phyloP scores from a whole-genome alignment of 1,140 invertebrate species.

The Sitodiplosis mosellana region DNA sequence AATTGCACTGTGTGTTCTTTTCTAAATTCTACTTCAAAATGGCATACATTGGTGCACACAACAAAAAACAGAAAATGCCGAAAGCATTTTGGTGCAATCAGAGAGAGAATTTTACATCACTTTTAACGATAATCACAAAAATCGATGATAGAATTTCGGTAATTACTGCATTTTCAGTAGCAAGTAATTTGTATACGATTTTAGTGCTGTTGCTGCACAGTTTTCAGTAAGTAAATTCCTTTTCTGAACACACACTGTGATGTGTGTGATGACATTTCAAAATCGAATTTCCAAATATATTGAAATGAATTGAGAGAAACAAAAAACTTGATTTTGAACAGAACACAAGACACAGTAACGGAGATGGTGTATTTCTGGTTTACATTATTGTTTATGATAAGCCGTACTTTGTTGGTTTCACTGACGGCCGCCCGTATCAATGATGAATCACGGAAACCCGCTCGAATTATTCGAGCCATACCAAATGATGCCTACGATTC shows the following conservation, averaged over 20 bases:
- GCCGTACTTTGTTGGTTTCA: background rate
- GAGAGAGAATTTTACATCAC: background rate
- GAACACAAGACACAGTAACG: background rate
- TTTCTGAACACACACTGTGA: background rate
- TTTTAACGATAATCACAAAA: background rate
- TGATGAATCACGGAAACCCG: conserved; percentile 1
- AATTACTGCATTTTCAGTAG: background rate
- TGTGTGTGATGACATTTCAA: too few relatives aligned
- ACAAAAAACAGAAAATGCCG: background rate
- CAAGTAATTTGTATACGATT: background rate
- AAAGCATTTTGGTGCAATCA: background rate
- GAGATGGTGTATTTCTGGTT: conserved; percentile 1
- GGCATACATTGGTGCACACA: too few relatives aligned
- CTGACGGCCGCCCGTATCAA: background rate
- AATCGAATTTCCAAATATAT: too few relatives aligned
- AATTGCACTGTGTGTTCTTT: too few relatives aligned
- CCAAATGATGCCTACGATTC: background rate
- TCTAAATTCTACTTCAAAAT: too few relatives aligned
- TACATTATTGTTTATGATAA: background rate
- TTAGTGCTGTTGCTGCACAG: conserved; percentile 1
- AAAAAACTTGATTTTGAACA: background rate
- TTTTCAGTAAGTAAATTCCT: background rate
- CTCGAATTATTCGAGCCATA: background rate
- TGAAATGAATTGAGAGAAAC: background rate
- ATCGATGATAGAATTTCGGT: background rate